These are phyloP conservation scores for Prionailurus viverrinus DNA, from an alignment of 2,113 vertebrate genomes.

Conservation along the genomic window DNA sequence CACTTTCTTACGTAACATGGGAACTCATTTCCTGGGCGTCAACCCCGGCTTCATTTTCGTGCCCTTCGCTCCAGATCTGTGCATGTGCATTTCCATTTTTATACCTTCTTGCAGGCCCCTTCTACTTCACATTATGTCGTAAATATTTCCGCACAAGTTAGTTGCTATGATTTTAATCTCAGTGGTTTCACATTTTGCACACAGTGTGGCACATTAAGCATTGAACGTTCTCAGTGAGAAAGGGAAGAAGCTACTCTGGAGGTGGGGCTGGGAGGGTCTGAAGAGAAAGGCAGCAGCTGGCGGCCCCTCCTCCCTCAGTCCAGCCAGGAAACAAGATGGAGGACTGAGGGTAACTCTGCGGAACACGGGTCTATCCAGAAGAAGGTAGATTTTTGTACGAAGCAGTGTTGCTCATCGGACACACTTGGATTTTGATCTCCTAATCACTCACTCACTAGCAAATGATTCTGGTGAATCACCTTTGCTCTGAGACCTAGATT, in stretches of 20 bases:
- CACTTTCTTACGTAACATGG: background rate
- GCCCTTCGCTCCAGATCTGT: background rate
- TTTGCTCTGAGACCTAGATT: background rate
- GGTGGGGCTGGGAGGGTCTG: background rate
- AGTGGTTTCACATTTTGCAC: background rate
- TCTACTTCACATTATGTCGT: background rate
- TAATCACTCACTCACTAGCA: background rate
- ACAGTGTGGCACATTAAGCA: background rate
- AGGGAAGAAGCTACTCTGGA: background rate
- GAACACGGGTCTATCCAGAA: background rate
- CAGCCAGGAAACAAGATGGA: background rate
- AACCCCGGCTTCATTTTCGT: background rate
- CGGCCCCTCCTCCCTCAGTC: fast-evolving
- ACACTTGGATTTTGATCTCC: background rate
- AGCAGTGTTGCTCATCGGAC: background rate
- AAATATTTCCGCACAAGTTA: background rate
- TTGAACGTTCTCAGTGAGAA: background rate
- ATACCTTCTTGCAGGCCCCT: background rate
- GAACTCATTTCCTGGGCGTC: background rate
- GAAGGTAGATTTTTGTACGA: background rate
- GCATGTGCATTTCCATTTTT: background rate
- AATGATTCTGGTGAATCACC: background rate
- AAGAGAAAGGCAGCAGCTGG: background rate
- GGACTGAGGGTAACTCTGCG: background rate
- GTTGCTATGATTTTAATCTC: background rate